Percentiles rank a stretch among this genome's conserved stretches.
These are phyloP conservation scores for Apus apus DNA, from an alignment of 2,113 vertebrate genomes.

Conservation along the genomic window DNA sequence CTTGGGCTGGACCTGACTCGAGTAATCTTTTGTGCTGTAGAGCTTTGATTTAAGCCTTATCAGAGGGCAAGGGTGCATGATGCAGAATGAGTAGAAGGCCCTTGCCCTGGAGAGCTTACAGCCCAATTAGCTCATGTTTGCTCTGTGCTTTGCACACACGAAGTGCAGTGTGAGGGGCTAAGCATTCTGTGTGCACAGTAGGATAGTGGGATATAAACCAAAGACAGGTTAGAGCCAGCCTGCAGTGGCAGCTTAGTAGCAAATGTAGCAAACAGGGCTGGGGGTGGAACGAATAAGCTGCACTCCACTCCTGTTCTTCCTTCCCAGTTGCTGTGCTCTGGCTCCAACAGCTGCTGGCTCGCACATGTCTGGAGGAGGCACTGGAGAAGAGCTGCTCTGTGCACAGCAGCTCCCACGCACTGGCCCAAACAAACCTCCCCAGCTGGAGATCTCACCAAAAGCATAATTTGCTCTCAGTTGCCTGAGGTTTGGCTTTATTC, in stretches of 20 bases:
- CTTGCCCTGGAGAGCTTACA: neutral
- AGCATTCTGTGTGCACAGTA: neutral
- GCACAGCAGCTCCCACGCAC: neutral
- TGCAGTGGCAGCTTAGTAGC: neutral
- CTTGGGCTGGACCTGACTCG: neutral
- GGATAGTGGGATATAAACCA: neutral
- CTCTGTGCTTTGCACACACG: neutral
- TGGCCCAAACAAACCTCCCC: neutral
- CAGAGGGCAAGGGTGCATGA: neutral
- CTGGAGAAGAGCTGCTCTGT: neutral
- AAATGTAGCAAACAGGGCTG: neutral
- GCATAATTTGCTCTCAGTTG: neutral
- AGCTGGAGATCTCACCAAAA: neutral
- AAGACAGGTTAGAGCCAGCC: neutral
- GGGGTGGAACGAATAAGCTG: neutral
- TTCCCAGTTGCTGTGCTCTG: fast-evolving
- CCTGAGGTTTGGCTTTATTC: neutral
- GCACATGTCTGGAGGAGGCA: neutral
- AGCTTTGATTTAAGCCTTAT: neutral
- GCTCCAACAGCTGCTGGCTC: neutral
- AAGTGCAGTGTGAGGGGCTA: neutral
- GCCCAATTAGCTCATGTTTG: conserved; percentile 29
- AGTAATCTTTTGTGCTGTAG: neutral
- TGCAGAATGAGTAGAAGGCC: neutral
- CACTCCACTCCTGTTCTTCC: fast-evolving